phyloP scores from a whole-genome alignment of 2,888 invertebrate genomes.

The Gandaritis pyraliata region DNA sequence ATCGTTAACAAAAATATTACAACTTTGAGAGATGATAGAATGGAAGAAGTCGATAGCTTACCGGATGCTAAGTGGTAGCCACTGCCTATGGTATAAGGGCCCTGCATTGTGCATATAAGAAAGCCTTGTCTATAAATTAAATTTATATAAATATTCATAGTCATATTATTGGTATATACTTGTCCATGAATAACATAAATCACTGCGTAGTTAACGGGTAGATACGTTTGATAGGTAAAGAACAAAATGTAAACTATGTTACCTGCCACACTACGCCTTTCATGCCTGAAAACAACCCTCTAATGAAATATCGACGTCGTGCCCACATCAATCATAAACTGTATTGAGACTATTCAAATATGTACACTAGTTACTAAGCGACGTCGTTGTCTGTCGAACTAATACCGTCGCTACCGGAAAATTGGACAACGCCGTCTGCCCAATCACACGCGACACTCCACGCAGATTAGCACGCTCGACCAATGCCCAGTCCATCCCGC shows the following conservation, averaged over 20 bases:
- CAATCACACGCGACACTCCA: slow-evolving; percentile 83
- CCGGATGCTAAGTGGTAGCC: too few species aligned
- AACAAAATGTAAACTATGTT: slow-evolving; percentile 18
- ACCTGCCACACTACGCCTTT: slow-evolving; percentile 11
- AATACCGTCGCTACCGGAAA: slow-evolving; percentile 77
- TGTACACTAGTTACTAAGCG: slow-evolving; percentile 62
- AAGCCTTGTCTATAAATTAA: too few species aligned
- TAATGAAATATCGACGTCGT: slow-evolving; percentile 32
- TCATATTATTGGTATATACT: too few species aligned
- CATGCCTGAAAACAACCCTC: slow-evolving; percentile 22
- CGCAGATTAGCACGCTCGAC: slow-evolving; percentile 80
- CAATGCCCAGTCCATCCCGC: slow-evolving; percentile 64
- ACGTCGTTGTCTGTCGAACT: slow-evolving; percentile 71
- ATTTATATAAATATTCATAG: too few species aligned
- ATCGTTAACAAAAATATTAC: too few species aligned
- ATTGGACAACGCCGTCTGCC: slow-evolving; percentile 80
- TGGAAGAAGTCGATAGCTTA: too few species aligned
- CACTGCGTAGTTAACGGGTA: background rate
- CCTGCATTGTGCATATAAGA: too few species aligned
- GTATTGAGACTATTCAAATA: slow-evolving; percentile 54
- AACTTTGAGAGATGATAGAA: too few species aligned
- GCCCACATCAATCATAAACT: slow-evolving; percentile 38
- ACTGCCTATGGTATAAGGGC: too few species aligned
- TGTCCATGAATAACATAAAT: slow-evolving; percentile 3
- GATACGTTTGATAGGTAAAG: slow-evolving; percentile 1